A percentile compares a stretch with the other conserved stretches of the same genome.
Evolutionary conservation across 2,888 invertebrate species (phyloP).

Genomic region (Tetranychus piercei): DNA sequence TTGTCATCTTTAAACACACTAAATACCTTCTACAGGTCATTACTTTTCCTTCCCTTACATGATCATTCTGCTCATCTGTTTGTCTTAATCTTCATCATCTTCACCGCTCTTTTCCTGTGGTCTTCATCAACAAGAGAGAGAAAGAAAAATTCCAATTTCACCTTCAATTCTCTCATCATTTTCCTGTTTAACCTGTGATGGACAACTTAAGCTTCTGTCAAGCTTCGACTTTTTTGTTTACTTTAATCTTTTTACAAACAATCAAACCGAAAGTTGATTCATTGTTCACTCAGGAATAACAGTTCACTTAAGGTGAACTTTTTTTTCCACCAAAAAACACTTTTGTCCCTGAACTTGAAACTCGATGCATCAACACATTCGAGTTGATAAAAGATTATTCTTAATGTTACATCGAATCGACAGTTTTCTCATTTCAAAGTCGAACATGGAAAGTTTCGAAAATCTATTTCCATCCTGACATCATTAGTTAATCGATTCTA

Average conservation of each 20-base stretch:
- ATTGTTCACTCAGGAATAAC: too few relatives aligned
- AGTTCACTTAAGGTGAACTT: too few relatives aligned
- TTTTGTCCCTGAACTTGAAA: too few relatives aligned
- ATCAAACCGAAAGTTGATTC: too few relatives aligned
- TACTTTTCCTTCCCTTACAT: background rate
- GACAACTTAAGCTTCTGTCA: background rate
- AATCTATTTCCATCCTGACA: too few relatives aligned
- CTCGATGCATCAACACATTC: too few relatives aligned
- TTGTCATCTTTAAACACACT: background rate
- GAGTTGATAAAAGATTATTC: too few relatives aligned
- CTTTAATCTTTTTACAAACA: background rate
- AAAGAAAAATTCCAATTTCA: background rate
- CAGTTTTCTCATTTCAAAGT: too few relatives aligned
- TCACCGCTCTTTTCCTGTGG: background rate
- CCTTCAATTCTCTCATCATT: background rate
- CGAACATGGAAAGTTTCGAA: too few relatives aligned
- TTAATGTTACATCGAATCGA: too few relatives aligned
- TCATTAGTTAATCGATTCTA: too few relatives aligned
- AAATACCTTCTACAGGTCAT: background rate
- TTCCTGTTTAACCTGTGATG: background rate
- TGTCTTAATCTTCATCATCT: background rate
- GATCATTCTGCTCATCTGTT: background rate
- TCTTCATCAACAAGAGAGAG: background rate
- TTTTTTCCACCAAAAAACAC: too few relatives aligned
- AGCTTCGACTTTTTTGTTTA: background rate